A percentile compares a stretch with the other conserved stretches of the same genome.
phyloP scores from a whole-genome alignment of 2,888 invertebrate genomes.

The Mesorhabditis spiculigera region DNA sequence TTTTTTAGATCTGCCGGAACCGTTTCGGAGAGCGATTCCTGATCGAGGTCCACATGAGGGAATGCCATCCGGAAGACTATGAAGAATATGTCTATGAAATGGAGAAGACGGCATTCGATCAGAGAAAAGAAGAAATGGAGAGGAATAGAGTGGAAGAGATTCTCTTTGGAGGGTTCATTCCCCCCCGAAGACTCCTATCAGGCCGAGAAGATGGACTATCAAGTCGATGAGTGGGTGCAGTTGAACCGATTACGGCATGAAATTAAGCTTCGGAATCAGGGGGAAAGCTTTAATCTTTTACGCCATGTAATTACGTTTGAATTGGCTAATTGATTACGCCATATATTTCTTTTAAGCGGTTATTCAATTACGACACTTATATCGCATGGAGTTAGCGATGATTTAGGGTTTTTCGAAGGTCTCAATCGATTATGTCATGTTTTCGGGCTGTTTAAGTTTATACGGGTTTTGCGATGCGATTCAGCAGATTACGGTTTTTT shows the following conservation, averaged over 20 bases:
- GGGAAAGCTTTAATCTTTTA: not conserved
- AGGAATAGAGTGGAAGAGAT: slow-evolving; percentile 53
- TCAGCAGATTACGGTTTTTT: no score
- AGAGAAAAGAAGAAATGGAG: slow-evolving; percentile 46
- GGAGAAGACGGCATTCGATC: not conserved
- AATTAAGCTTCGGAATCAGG: no score
- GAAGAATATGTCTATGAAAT: not conserved
- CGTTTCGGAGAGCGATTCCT: not conserved
- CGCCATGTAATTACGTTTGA: not conserved
- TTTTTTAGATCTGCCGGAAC: not conserved
- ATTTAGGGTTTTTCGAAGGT: no score
- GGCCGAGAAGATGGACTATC: not conserved
- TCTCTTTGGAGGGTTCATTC: slow-evolving; percentile 55
- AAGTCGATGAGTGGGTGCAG: not conserved
- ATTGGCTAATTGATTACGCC: no score
- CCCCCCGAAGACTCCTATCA: slow-evolving; percentile 15
- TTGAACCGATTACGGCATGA: not conserved
- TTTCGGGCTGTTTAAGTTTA: no score
- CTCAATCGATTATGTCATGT: no score
- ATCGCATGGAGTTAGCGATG: no score
- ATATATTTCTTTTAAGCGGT: no score
- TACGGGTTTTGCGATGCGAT: no score
- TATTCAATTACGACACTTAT: no score
- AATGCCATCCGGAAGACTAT: not conserved
- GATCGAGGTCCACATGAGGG: not conserved